Base-by-base conservation (phyloP, 2,797 vertebrate genomes). In the Lycodopsis pacificus region DNA sequence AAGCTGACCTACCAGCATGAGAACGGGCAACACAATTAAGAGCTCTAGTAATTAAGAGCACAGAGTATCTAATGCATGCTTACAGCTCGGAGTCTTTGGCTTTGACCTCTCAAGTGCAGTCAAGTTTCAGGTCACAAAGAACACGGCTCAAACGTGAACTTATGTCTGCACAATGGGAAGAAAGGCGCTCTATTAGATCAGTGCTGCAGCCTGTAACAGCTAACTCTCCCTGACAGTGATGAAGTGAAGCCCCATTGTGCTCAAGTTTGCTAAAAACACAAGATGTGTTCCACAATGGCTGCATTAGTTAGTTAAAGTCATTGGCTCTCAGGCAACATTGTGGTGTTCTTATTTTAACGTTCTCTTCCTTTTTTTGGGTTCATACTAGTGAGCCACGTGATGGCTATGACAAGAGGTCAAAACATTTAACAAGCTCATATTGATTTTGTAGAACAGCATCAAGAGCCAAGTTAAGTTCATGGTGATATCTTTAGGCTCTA, bases 81-180 rank as follows among this genome's bases (percentile, higher is more conserved):
- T 91, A 87, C 76, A 91, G 77, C 70, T 82, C 73, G n/a, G 62
- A 83, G 78, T 79, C 78, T 79, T 66, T 59, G 58, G 61, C 57
- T 65, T 80, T 65, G 89, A 92, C 91, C 90, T 89, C 53, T 91
- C 61, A 79, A 91, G 80, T 90, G 88, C 85, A 81, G 91, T 93
- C 91, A 93, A 92, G 90, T 93, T 92, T 82, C 65, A 86, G 92
- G 91, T 92, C 82, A 91, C 72, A 80, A 86, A 82, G 78, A 80
- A 88, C 73, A 67, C 19, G 3, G 75, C 81, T 86, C 71, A 84
- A 80, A 88, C 77, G 79, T 78, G 82, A 91, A 88, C 85, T 84
- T 73, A 78, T 69, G 84, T 86, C 88, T 82, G 75, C 79, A 81
- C 71, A 74, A 82, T 83, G 51, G 73, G 59, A 82, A 77, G 81